phyloP scores from a whole-genome alignment of 2,888 invertebrate genomes.

The Hirtodrosophila confusa region DNA sequence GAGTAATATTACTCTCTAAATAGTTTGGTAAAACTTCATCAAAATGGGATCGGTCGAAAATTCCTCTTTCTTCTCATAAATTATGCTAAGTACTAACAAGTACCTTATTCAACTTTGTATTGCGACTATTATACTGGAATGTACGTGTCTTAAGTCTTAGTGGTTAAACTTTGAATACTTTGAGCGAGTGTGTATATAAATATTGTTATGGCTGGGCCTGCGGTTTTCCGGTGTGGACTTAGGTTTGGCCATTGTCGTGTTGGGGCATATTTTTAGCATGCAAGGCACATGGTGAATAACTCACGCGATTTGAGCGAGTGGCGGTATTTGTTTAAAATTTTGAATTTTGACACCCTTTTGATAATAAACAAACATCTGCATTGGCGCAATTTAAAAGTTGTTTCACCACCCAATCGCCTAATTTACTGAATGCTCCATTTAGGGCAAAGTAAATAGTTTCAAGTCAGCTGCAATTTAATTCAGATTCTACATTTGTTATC shows the following conservation, averaged over 20 bases:
- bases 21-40: too few species aligned
- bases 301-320: conserved; percentile 34
- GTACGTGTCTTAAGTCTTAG: conserved; percentile 5
- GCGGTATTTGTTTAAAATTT: conserved; percentile 16
- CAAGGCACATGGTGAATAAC: conserved; percentile 4
- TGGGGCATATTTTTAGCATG: conserved; percentile 29
- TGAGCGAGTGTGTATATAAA: conserved; percentile 6
- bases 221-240: conserved; percentile 25
- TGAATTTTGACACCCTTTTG: conserved; percentile 31
- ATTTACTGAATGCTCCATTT: conserved; percentile 7
- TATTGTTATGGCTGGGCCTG: conserved; percentile 29
- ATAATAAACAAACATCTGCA: conserved; percentile 39
- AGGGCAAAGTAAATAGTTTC: conserved; percentile 10
- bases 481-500: conserved; percentile 30
- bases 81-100: too few species aligned
- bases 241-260: conserved; percentile 23
- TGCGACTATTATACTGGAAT: too few species aligned
- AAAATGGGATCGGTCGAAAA: too few species aligned
- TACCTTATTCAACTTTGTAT: too few species aligned
- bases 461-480: conserved; percentile 19
- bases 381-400: conserved; percentile 32
- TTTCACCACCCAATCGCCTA: conserved; percentile 10
- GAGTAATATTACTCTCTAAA: too few species aligned
- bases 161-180: conserved; percentile 15
- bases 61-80: too few species aligned